Evolutionary conservation across 2,797 vertebrate species (phyloP), one percentile per base, ranked within the genome.

Genomic region (Silurus lanzhouensis): DNA sequence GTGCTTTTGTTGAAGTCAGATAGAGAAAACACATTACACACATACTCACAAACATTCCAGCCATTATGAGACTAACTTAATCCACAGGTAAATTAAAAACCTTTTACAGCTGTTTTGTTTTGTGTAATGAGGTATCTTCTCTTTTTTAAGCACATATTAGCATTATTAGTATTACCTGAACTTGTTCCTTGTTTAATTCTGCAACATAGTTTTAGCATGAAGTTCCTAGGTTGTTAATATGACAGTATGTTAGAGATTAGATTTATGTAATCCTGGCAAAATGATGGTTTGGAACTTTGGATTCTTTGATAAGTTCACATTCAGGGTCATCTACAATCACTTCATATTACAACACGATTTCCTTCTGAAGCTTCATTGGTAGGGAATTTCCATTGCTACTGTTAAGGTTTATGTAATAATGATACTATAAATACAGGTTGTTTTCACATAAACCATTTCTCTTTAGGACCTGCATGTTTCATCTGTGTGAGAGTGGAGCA

Each of bases 31-130:
- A 46, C 8, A 22, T 75, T 19, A 38, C 25, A 76, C 74, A 76
- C 74, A 55, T 52, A 38, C 75, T 13, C 57, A 63, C 52, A 68
- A 12, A 72, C 71, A 52, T 60, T 75, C 52, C 61, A 77, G 52
- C 52, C 61, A 48, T 81, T 66, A 82, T 82, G 72, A 82, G 22
- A 82, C 48, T 20, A n/a, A 38, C 25, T 31, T 60, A 67, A 31
- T 67, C 27, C 46, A 46, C 79, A 82, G 84, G 84, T 82, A 86
- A 86, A 48, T 27, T 55, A 38, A 19, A 44, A 70, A n/a, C 63
- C 25, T 25, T 58, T 68, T 71, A 31, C 31, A 31, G 31, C 31
- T 31, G 2, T 31, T 31, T 57, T 31, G 10, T 19, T n/a, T 4
- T 6, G 1, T 60, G 19, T 71, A 46, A 17, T 66, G 31, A 31